phyloP scores from a whole-genome alignment of 2,113 vertebrate species.

The Chitala chitala region DNA sequence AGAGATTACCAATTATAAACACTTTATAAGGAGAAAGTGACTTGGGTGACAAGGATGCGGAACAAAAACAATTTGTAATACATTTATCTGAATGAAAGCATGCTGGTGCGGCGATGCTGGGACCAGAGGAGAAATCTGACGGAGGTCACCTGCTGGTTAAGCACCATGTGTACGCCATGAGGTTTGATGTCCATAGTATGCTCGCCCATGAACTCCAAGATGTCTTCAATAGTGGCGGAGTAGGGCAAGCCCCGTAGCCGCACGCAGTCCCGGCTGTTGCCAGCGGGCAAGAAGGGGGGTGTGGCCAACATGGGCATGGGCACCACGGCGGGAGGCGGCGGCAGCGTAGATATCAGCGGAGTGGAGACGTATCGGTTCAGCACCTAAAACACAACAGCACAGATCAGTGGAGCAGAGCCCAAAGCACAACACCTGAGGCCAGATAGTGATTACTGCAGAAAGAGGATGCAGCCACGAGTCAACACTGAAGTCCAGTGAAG shows the following conservation, averaged over 20 bases:
- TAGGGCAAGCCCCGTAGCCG: slow-evolving; percentile 88
- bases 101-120: too few relatives aligned
- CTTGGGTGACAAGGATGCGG: too few relatives aligned
- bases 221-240: slow-evolving; percentile 87
- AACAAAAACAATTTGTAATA: too few relatives aligned
- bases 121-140: too few relatives aligned
- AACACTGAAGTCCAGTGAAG: too few relatives aligned
- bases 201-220: slow-evolving; percentile 90
- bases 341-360: slow-evolving; percentile 82
- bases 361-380: slow-evolving; percentile 90
- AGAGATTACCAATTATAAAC: too few relatives aligned
- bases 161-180: slow-evolving; percentile 94
- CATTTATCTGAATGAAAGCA: too few relatives aligned
- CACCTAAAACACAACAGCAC: slow-evolving; percentile 60
- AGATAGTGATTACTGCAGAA: too few relatives aligned
- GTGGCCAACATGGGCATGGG: slow-evolving; percentile 73
- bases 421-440: too few relatives aligned
- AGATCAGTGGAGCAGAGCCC: neutral
- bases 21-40: too few relatives aligned
- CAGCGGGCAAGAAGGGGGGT: slow-evolving; percentile 72
- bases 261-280: slow-evolving; percentile 76
- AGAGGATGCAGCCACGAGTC: too few relatives aligned
- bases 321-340: slow-evolving; percentile 73
- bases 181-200: slow-evolving; percentile 87
- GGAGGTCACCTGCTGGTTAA: slow-evolving; percentile 93